Conservation (phyloP, 2,888 invertebrate genomes). For the Erpobdella octoculata region DNA sequence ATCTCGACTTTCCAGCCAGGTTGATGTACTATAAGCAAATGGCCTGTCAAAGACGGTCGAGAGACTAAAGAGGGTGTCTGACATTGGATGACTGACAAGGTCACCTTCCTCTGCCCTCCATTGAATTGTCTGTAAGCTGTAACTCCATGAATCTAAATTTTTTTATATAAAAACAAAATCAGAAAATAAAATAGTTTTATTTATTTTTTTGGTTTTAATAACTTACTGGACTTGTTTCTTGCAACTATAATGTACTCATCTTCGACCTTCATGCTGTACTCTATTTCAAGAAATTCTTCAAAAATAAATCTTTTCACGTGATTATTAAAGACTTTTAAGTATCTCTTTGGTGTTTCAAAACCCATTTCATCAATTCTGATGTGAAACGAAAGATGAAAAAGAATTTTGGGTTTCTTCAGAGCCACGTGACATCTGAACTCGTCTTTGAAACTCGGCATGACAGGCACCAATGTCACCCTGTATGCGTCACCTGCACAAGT, state of each 20-base stretch:
- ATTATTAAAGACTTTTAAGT: background rate
- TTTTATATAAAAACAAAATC: too few species aligned
- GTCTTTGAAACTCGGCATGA: constrained; percentile 40
- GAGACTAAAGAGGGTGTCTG: background rate
- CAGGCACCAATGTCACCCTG: constrained; percentile 44
- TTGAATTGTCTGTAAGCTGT: background rate
- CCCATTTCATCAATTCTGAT: constrained; percentile 40
- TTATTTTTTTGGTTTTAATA: too few species aligned
- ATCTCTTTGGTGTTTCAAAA: constrained; percentile 29
- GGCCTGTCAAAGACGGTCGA: background rate
- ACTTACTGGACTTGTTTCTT: background rate
- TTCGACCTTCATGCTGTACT: background rate
- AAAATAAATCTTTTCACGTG: too few species aligned
- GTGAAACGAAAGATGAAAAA: constrained; percentile 45
- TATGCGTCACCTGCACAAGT: constrained; percentile 43
- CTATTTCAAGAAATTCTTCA: background rate
- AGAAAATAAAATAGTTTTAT: too few species aligned
- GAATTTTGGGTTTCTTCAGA: constrained; percentile 40
- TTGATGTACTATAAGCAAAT: background rate
- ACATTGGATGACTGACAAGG: constrained; percentile 1
- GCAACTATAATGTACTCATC: background rate
- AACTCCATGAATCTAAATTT: constrained; percentile 1
- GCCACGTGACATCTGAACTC: constrained; percentile 46
- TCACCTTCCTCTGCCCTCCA: background rate
- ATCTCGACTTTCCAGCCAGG: background rate